Conservation (phyloP, 2,797 vertebrate genomes). For the Sarcoramphus papa region DNA sequence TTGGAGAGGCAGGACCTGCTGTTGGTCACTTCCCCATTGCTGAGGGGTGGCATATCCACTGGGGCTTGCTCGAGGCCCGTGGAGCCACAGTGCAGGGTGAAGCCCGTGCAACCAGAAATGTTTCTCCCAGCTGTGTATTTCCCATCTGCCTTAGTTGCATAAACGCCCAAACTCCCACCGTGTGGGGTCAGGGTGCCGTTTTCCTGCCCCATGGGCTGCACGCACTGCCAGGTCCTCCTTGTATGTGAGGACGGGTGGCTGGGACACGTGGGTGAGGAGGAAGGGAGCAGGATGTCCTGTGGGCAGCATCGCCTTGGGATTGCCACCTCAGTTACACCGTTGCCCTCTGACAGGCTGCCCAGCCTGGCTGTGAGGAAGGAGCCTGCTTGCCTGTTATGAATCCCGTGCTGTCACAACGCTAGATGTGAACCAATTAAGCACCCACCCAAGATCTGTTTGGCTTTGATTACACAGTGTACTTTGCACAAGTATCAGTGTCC, state of each 20-base stretch:
- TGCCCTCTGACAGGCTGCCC: not conserved
- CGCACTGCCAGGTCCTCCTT: not conserved
- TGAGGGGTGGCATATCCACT: rapidly evolving
- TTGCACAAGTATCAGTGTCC: not conserved
- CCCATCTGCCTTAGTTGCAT: not conserved
- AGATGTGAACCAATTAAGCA: not conserved
- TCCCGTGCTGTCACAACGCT: not conserved
- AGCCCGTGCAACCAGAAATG: not conserved
- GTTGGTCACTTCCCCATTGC: not conserved
- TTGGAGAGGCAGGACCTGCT: not conserved
- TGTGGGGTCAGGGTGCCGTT: not conserved
- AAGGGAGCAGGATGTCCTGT: not conserved
- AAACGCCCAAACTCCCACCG: not conserved
- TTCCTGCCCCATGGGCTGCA: not conserved
- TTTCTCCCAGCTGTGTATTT: not conserved
- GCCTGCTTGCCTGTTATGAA: rapidly evolving
- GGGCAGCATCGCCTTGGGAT: not conserved
- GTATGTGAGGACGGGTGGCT: not conserved
- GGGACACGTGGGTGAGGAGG: rapidly evolving
- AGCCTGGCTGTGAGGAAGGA: not conserved
- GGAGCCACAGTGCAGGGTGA: not conserved
- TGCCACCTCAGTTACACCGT: rapidly evolving
- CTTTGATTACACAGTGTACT: not conserved
- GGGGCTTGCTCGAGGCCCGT: rapidly evolving
- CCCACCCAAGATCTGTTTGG: not conserved